Evolutionary conservation across 92 coral and sea anemone species (phyloP).

Genomic region (Chrysogorgia sp.): DNA sequence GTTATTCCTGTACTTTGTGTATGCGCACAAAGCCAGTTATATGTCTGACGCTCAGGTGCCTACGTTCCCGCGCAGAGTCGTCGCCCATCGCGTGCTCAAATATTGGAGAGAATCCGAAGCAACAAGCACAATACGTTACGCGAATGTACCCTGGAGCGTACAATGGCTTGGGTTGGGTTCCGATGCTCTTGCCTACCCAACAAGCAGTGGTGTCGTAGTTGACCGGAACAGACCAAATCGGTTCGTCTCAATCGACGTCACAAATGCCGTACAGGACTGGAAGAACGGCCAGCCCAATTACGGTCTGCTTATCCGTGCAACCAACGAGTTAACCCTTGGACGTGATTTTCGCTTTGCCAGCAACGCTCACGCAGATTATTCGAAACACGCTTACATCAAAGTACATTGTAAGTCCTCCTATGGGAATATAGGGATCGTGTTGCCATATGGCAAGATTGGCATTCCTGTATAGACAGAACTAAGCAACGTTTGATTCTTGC

Average conservation of each 20-base stretch:
- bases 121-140: constrained; percentile 29
- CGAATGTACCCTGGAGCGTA: neutral
- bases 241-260: constrained; percentile 11
- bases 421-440: too few species aligned
- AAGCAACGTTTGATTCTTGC: too few species aligned
- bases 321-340: constrained; percentile 8
- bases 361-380: neutral
- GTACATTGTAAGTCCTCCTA: too few species aligned
- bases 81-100: constrained; percentile 57
- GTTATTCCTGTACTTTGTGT: constrained; percentile 62
- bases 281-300: constrained; percentile 14
- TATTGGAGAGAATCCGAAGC: constrained; percentile 58
- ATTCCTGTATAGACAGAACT: too few species aligned
- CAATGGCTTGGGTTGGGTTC: constrained; percentile 12
- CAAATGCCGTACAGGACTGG: constrained; percentile 32
- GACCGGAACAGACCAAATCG: neutral
- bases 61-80: constrained; percentile 51
- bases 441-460: too few species aligned
- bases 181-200: neutral
- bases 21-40: constrained; percentile 65
- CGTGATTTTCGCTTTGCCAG: constrained; percentile 34
- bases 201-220: constrained; percentile 16
- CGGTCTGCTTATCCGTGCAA: constrained; percentile 41
- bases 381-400: neutral
- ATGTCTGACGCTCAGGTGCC: constrained; percentile 44